Evolutionary conservation across 2,797 vertebrate genomes (phyloP).

Genomic region (Saxicola maurus): DNA sequence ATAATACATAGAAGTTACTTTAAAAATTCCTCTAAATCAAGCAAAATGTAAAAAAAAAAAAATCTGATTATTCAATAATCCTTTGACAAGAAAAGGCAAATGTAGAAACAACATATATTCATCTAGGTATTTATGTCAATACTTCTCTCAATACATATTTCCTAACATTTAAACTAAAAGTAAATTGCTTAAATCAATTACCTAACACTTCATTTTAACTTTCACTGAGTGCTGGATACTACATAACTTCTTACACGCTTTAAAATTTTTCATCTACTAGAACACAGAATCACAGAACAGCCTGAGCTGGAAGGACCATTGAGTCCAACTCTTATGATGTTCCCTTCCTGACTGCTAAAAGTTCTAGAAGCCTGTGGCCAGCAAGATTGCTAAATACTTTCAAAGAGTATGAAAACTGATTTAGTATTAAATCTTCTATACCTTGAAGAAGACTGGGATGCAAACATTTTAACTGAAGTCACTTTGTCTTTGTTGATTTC

Average conservation of each 20-base stretch:
- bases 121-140: not conserved
- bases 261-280: not conserved
- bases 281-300: not conserved
- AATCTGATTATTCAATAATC: not conserved
- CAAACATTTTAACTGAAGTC: constrained; percentile 74
- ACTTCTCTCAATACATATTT: not conserved
- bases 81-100: not conserved
- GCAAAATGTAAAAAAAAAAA: not conserved
- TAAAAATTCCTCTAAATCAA: not conserved
- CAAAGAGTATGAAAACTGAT: not conserved
- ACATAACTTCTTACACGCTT: not conserved
- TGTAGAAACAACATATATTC: not conserved
- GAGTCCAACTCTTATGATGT: not conserved
- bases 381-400: not conserved
- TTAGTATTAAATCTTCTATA: constrained; percentile 45
- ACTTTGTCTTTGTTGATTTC: constrained; percentile 77
- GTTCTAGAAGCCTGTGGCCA: not conserved
- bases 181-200: not conserved
- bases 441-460: constrained; percentile 73
- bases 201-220: not conserved
- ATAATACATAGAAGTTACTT: not conserved
- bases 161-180: not conserved
- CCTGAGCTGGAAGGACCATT: not conserved
- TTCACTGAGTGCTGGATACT: not conserved
- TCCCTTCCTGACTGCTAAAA: not conserved